A percentile compares a stretch with the other conserved stretches of the same genome.
These are phyloP conservation scores for Ditylenchus weischeri DNA, from an alignment of 2,888 invertebrate species.

Conservation along the genomic window DNA sequence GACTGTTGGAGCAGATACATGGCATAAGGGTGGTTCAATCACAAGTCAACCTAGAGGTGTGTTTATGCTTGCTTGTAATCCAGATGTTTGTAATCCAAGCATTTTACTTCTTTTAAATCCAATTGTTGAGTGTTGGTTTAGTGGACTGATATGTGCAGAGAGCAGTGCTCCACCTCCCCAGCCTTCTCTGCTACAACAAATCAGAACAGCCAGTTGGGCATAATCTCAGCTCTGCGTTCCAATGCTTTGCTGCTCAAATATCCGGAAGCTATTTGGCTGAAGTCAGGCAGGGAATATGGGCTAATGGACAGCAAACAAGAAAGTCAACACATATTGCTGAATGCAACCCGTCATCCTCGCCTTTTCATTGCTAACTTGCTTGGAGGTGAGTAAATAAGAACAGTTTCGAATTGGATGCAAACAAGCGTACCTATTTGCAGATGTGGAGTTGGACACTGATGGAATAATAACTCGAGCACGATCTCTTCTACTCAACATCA, in stretches of 20 bases:
- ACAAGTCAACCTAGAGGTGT: slow-evolving; percentile 5
- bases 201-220: slow-evolving; percentile 1
- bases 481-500: slow-evolving; percentile 44
- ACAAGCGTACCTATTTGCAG: background rate
- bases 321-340: background rate
- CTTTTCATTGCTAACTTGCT: slow-evolving; percentile 6
- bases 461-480: slow-evolving; percentile 44
- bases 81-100: too few species aligned
- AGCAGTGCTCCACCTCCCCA: slow-evolving; percentile 24
- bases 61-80: too few species aligned
- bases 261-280: slow-evolving; percentile 17
- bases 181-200: slow-evolving; percentile 11
- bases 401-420: too few species aligned
- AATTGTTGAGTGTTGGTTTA: slow-evolving; percentile 19
- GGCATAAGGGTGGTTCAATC: slow-evolving; percentile 3
- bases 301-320: background rate
- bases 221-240: slow-evolving; percentile 7
- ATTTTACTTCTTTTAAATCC: slow-evolving; percentile 5
- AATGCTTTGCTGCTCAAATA: slow-evolving; percentile 20
- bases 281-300: background rate
- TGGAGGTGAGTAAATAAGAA: background rate
- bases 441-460: slow-evolving; percentile 13
- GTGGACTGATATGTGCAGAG: slow-evolving; percentile 38
- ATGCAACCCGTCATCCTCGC: background rate
- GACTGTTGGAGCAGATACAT: slow-evolving; percentile 21